Evolutionary conservation across 2,797 vertebrate genomes (phyloP).

Genomic region (Falco novaeseelandiae): DNA sequence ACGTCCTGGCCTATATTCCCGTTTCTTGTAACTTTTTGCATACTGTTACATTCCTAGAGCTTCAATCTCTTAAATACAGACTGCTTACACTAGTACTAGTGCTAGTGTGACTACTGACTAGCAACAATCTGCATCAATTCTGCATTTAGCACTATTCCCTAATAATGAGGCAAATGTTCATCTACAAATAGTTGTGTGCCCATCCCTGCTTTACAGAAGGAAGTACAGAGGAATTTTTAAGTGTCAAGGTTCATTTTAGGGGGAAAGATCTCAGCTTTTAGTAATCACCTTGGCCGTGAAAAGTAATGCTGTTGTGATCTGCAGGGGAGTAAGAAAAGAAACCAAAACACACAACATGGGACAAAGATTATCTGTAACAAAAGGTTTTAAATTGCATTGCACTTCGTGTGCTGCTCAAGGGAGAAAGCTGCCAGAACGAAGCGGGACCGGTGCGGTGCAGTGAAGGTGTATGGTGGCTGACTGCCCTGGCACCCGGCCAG

Average conservation of each 20-base stretch:
- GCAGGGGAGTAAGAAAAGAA: neutral
- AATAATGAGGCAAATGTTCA: neutral
- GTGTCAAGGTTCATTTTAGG: neutral
- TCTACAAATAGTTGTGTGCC: neutral
- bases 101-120: neutral
- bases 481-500: neutral
- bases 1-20: neutral
- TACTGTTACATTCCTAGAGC: neutral
- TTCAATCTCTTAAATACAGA: neutral
- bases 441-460: fast-evolving
- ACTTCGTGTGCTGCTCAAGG: neutral
- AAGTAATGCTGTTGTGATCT: neutral
- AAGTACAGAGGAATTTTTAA: neutral
- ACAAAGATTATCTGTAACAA: neutral
- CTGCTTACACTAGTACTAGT: neutral
- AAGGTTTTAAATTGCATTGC: neutral
- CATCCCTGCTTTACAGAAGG: neutral
- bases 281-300: neutral
- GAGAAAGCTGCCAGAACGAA: neutral
- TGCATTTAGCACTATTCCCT: neutral
- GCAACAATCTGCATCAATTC: neutral
- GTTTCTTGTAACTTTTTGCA: neutral
- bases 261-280: neutral
- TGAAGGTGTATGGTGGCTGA: neutral
- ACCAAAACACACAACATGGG: fast-evolving